A percentile compares a stretch with the other conserved stretches of the same genome.
phyloP scores from a whole-genome alignment of 1,140 invertebrate species.

The Diorhabda elongata region DNA sequence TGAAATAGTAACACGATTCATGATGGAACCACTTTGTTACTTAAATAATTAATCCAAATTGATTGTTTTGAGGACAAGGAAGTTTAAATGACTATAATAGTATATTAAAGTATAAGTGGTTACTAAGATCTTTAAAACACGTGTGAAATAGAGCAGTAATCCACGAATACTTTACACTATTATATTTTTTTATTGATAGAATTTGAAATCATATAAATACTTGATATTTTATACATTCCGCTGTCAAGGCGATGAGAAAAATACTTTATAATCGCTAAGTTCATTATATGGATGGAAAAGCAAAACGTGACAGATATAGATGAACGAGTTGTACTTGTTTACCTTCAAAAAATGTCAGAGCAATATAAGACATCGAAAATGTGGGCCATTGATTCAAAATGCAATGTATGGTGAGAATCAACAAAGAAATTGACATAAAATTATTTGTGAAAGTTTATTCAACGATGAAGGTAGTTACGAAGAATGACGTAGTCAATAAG shows the following conservation, averaged over 20 bases:
- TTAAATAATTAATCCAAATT: no score
- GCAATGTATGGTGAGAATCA: neutral
- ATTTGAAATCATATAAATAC: neutral
- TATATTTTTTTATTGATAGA: neutral
- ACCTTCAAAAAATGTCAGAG: conserved; percentile 17
- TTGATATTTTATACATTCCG: neutral
- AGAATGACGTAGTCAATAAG: neutral
- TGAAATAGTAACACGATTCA: no score
- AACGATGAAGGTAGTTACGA: neutral
- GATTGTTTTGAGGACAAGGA: no score
- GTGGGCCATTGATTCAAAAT: conserved; percentile 11
- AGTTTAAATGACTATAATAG: neutral
- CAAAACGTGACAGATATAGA: conserved; percentile 14
- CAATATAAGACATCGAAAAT: conserved; percentile 9
- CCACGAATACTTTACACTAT: neutral
- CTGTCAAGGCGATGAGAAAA: neutral
- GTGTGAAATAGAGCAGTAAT: neutral
- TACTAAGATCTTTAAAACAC: neutral
- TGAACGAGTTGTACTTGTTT: conserved; percentile 18
- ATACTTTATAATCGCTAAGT: neutral
- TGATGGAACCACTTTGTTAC: no score
- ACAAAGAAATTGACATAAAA: neutral
- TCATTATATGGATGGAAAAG: conserved; percentile 1
- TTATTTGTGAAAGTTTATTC: neutral
- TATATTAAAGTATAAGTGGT: neutral